These are phyloP conservation scores for Sebastolobus alascanus DNA, from an alignment of 2,797 vertebrate genomes.

Conservation along the genomic window DNA sequence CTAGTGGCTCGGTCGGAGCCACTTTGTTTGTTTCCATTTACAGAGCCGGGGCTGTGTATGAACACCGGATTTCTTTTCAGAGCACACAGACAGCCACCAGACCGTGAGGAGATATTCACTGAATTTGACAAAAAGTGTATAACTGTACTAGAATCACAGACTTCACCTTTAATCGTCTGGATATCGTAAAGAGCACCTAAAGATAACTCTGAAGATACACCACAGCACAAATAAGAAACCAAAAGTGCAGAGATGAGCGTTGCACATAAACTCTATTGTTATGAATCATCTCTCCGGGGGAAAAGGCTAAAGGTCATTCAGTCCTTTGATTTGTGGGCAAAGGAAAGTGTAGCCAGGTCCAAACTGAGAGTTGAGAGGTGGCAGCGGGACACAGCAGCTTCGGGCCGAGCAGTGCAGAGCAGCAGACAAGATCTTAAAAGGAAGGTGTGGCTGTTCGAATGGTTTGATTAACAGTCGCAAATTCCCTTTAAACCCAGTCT, in stretches of 20 bases:
- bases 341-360: conserved; percentile 36
- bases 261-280: not conserved
- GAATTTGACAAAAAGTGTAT: too few species aligned
- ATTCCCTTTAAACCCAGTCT: conserved; percentile 92
- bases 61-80: too few species aligned
- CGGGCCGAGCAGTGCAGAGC: conserved; percentile 77
- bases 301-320: conserved; percentile 40
- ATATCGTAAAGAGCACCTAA: not conserved
- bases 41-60: too few species aligned
- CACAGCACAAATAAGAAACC: conserved; percentile 5
- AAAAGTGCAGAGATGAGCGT: not conserved
- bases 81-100: too few species aligned
- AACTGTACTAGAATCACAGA: too few species aligned
- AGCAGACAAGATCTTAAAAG: conserved; percentile 92
- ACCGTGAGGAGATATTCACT: too few species aligned
- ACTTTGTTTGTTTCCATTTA: too few species aligned
- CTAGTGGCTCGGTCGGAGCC: too few species aligned
- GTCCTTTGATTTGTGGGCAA: conserved; percentile 37
- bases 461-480: conserved; percentile 90
- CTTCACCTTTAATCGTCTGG: too few species aligned
- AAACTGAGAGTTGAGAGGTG: conserved; percentile 24
- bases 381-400: conserved; percentile 41
- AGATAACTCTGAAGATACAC: not conserved
- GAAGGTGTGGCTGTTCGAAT: conserved; percentile 91
- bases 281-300: conserved; percentile 23